Evolutionary conservation across 1,140 invertebrate genomes (phyloP).

Genomic region (Scaptomyza graminum): DNA sequence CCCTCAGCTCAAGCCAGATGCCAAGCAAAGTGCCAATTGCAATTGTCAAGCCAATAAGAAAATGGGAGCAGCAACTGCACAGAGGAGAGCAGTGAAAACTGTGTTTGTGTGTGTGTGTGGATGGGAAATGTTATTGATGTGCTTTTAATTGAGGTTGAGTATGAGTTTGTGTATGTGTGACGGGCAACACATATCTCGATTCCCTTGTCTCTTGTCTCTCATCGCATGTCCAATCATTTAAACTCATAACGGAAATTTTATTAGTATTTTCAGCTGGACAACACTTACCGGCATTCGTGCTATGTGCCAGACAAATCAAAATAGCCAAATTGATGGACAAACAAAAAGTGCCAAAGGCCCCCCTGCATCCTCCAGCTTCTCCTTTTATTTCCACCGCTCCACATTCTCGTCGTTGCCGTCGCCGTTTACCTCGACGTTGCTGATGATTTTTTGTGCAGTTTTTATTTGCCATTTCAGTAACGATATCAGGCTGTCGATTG

Average conservation of each 20-base stretch:
- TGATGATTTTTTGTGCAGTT: constrained; percentile 72
- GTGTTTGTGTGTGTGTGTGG: not conserved
- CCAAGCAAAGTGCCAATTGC: constrained; percentile 72
- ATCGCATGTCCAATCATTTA: constrained; percentile 64
- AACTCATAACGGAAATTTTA: constrained; percentile 73
- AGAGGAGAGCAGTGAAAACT: not conserved
- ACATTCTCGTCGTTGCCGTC: constrained; percentile 16
- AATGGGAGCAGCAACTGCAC: not conserved
- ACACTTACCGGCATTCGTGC: constrained; percentile 77
- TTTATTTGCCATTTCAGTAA: constrained; percentile 38
- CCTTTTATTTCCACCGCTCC: not conserved
- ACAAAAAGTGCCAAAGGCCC: constrained; percentile 39
- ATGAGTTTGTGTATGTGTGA: constrained; percentile 31
- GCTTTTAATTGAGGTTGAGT: constrained; percentile 75
- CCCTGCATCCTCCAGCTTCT: not conserved
- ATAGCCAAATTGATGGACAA: constrained; percentile 61
- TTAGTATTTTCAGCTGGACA: constrained; percentile 51
- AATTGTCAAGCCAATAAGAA: constrained; percentile 34
- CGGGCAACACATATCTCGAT: constrained; percentile 20
- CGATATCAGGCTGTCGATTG: constrained; percentile 29
- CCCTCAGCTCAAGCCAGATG: constrained; percentile 36
- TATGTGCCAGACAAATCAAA: constrained; percentile 71
- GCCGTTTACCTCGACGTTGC: constrained; percentile 54
- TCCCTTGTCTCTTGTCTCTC: constrained; percentile 20
- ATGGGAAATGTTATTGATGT: constrained; percentile 69